Conservation (phyloP, 2,113 vertebrate species). For the Periophthalmodon schlosseri region DNA sequence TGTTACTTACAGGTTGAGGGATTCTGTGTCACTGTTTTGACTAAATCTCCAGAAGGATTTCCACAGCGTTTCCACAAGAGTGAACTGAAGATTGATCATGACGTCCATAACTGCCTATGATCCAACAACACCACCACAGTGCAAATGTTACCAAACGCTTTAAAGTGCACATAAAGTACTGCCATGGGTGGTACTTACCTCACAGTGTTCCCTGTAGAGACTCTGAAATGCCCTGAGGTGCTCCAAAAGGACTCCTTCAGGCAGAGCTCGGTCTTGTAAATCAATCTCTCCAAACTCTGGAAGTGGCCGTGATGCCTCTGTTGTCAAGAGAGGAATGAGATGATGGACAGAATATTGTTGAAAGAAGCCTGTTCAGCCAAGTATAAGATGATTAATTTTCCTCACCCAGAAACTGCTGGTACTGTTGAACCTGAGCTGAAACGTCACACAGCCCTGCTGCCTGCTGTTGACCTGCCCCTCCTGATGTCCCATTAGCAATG, state of each 20-base stretch:
- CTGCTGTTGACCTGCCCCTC: constrained; percentile 80
- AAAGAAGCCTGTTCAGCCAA: not conserved
- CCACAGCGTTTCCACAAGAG: constrained; percentile 90
- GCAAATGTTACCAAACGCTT: not conserved
- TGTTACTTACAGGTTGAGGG: constrained; percentile 80
- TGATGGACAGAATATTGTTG: not conserved
- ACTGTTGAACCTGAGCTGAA: constrained; percentile 90
- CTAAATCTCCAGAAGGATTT: constrained; percentile 93
- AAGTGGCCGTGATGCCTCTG: constrained; percentile 84
- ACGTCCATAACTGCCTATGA: constrained; percentile 88
- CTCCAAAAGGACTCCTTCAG: constrained; percentile 81
- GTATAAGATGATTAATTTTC: not conserved
- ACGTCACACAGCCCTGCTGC: constrained; percentile 81
- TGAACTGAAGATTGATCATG: constrained; percentile 92
- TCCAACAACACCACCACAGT: not conserved
- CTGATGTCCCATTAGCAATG: constrained; percentile 83
- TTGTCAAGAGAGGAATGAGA: not conserved
- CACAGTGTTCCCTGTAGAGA: constrained; percentile 91
- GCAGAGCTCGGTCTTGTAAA: constrained; percentile 78
- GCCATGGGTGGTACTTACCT: constrained; percentile 72
- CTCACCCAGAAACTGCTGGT: constrained; percentile 92
- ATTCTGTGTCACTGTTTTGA: constrained; percentile 77
- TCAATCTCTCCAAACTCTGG: constrained; percentile 86
- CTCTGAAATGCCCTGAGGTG: constrained; percentile 86
- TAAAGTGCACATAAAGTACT: not conserved